Conservation (phyloP, 2,888 invertebrate species). For the Athalia circularis region DNA sequence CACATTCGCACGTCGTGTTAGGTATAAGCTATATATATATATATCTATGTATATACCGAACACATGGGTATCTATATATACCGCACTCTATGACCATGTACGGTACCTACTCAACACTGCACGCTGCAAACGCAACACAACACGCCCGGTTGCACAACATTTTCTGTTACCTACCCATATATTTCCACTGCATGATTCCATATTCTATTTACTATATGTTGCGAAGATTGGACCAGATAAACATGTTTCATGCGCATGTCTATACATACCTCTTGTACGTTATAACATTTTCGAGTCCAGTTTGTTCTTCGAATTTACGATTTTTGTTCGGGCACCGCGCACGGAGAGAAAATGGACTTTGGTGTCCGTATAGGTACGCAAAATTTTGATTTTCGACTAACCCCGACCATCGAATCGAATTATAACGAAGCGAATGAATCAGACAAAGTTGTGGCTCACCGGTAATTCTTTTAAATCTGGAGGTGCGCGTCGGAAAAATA, state of each 20-base stretch:
- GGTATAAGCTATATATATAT: not conserved
- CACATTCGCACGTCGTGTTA: constrained; percentile 12
- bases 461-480: too few species aligned
- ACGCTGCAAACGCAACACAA: not conserved
- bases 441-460: too few species aligned
- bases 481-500: too few species aligned
- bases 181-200: not conserved
- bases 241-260: too few species aligned
- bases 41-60: not conserved
- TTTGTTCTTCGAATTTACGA: too few species aligned
- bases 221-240: not conserved
- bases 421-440: too few species aligned
- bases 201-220: not conserved
- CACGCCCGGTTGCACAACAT: constrained; percentile 5
- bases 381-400: too few species aligned
- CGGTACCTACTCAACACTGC: too few species aligned
- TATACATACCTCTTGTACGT: too few species aligned
- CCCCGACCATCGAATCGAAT: too few species aligned
- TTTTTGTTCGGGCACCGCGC: too few species aligned
- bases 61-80: not conserved
- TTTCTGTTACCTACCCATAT: constrained; percentile 18
- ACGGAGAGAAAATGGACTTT: not conserved
- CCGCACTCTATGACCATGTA: not conserved
- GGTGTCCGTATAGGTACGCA: not conserved
- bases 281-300: not conserved